These are phyloP conservation scores for Patagioenas fasciata DNA, from an alignment of 2,113 vertebrate species.

Conservation along the genomic window DNA sequence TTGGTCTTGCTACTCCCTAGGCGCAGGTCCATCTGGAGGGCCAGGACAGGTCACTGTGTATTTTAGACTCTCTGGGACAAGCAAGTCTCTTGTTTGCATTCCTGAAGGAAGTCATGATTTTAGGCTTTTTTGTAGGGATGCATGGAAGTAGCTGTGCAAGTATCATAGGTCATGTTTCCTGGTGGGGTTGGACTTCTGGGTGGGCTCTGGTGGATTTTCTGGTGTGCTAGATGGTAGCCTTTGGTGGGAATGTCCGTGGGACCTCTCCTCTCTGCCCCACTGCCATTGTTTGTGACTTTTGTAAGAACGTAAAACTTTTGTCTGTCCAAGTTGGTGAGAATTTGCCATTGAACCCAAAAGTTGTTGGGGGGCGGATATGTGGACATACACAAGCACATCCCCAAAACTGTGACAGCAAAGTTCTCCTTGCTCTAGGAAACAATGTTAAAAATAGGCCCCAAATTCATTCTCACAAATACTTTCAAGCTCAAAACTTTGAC, in stretches of 20 bases:
- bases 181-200: rapidly evolving
- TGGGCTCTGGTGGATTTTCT: rapidly evolving
- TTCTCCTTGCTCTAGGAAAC: background rate
- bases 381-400: background rate
- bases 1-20: background rate
- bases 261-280: background rate
- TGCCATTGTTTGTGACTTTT: background rate
- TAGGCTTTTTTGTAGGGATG: rapidly evolving
- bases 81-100: background rate
- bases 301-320: background rate
- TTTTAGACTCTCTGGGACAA: background rate
- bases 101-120: background rate
- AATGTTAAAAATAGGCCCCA: background rate
- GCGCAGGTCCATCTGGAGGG: rapidly evolving
- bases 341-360: background rate
- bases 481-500: background rate
- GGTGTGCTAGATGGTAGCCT: background rate
- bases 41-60: background rate
- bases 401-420: background rate
- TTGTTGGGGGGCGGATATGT: background rate
- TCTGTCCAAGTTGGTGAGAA: background rate
- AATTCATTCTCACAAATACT: background rate
- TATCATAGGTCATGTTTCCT: background rate
- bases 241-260: background rate
- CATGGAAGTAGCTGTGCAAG: background rate